Base-by-base conservation (phyloP, 2,888 invertebrate genomes). In the Eristalis tenax region DNA sequence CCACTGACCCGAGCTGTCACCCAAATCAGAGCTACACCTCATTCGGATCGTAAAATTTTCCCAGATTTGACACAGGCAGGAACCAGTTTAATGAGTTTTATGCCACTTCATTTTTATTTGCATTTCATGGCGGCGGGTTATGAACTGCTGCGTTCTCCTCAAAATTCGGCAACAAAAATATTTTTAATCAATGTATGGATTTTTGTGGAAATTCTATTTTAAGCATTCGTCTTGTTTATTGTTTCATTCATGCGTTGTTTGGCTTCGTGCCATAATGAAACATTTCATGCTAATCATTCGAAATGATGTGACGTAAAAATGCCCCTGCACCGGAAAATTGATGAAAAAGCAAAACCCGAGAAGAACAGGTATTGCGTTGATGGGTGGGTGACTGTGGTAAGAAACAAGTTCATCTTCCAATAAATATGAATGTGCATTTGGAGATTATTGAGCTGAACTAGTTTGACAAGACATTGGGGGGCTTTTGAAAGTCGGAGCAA, bases 241-340 rank as follows among this genome's bases (percentile, higher is more conserved):
- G 18, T 38, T 38, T 43, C 71, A 78, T 71, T 78, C 70, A 78
- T 66, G 73, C 61, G 71, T 73, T 61, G 35, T 65, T 73, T 79
- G 71, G 79, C 66, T 13, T 13, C 5, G 3, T 13, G 28, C 79
- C 59, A 79, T 23, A 50, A 18, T 59, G 32, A 50, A 18, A 40
- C 18, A 57, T 18, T 59, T 71, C 59, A 65, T 22, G n/a, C 18
- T 50, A 64, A 64, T 57, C 2, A 57, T 57, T 23, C 57, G 57
- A 50, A 13, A 70, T 26, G 15, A 59, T 23, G 43, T 79, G 79
- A 73, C 66, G 43, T 43, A 57, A n/a, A n/a, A 4, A 61, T 4
- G 5, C 61, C 32, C 32, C 59, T 8, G n/a, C 18, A 11, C 13
- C 56, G 43, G 64, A 69, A 74, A 22, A 50, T 50, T 50, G 8